Conservation (phyloP, 1,140 invertebrate species). For the Halesus radiatus region DNA sequence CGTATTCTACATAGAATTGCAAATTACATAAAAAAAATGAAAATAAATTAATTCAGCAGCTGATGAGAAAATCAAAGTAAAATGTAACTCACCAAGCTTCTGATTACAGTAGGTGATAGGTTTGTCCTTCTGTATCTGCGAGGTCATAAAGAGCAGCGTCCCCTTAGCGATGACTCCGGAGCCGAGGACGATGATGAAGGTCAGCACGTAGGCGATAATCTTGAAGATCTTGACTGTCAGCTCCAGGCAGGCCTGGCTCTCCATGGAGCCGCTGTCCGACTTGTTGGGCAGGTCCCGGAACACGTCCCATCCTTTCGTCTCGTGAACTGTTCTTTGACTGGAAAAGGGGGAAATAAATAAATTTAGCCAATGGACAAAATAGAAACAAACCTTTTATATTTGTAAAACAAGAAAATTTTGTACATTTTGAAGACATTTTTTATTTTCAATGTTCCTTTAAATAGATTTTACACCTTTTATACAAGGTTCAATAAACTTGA, state of each 20-base stretch:
- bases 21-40: no score
- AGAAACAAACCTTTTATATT: no score
- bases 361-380: neutral
- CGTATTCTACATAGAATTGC: no score
- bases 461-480: no score
- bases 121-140: slow-evolving; percentile 83
- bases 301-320: slow-evolving; percentile 96
- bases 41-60: no score
- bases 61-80: neutral
- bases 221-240: slow-evolving; percentile 89
- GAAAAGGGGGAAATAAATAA: slow-evolving; percentile 48
- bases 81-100: slow-evolving; percentile 77
- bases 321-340: slow-evolving; percentile 86
- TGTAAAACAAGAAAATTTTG: no score
- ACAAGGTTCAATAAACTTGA: no score
- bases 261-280: slow-evolving; percentile 89
- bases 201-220: slow-evolving; percentile 86
- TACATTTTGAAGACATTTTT: no score
- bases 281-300: slow-evolving; percentile 91
- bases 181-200: slow-evolving; percentile 86
- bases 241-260: slow-evolving; percentile 87
- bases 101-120: slow-evolving; percentile 86
- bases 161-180: slow-evolving; percentile 90
- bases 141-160: slow-evolving; percentile 91
- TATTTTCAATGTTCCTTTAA: no score